Percentiles rank a stretch among this genome's conserved stretches.
These are phyloP conservation scores for Tarsius wallacei DNA, from an alignment of 2,797 vertebrate species.

Conservation along the genomic window DNA sequence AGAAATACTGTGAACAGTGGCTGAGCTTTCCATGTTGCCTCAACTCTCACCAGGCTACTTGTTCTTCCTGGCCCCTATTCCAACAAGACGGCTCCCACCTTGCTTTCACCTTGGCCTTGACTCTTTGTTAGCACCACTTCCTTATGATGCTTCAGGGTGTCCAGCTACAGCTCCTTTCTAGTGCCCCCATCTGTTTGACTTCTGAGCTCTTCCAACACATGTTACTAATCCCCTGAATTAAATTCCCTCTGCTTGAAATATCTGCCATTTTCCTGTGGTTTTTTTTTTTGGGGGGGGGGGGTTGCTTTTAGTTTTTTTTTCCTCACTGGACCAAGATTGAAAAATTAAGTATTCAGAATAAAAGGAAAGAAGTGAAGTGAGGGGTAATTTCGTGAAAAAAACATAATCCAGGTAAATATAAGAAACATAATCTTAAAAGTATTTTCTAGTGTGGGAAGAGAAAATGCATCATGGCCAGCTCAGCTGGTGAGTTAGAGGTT, in stretches of 20 bases:
- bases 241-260: background rate
- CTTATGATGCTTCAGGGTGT: background rate
- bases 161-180: background rate
- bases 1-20: background rate
- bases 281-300: background rate
- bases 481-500: background rate
- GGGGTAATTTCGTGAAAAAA: background rate
- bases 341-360: background rate
- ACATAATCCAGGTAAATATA: background rate
- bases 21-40: background rate
- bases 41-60: background rate
- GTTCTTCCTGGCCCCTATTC: background rate
- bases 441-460: background rate
- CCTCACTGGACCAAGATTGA: background rate
- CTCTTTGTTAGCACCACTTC: background rate
- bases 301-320: no score
- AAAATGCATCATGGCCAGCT: background rate
- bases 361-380: background rate
- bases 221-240: background rate
- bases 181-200: background rate
- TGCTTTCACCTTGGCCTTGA: background rate
- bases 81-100: rapidly evolving
- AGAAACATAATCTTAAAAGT: background rate
- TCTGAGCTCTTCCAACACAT: background rate
- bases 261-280: background rate